Percentiles rank a stretch among this genome's conserved stretches.
These are phyloP conservation scores for Drosophila mojavensis DNA, from an alignment of 1,140 invertebrate species.

Conservation along the genomic window DNA sequence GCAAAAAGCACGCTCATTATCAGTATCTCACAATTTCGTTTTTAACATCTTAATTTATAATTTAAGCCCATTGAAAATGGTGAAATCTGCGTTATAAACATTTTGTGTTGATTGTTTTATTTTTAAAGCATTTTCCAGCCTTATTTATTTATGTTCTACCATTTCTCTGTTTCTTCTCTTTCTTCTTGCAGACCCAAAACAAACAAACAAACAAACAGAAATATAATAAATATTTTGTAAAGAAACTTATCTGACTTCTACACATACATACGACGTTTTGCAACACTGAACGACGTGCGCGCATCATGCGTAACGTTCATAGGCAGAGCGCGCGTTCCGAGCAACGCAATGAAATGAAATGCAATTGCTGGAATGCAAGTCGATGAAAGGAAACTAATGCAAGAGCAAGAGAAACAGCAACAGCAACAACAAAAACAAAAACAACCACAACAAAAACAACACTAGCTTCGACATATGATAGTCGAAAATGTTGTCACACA, in stretches of 20 bases:
- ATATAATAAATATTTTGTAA: background rate
- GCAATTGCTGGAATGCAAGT: slow-evolving; percentile 46
- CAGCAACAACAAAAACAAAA: slow-evolving; percentile 11
- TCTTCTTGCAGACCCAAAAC: slow-evolving; percentile 66
- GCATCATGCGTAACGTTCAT: slow-evolving; percentile 62
- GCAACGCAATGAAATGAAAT: slow-evolving; percentile 59
- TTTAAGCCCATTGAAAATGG: too few relatives aligned
- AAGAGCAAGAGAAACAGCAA: slow-evolving; percentile 22
- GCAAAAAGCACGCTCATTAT: slow-evolving; percentile 18
- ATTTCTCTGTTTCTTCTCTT: slow-evolving; percentile 64
- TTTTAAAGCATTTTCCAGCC: slow-evolving; percentile 41
- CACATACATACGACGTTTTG: slow-evolving; percentile 23
- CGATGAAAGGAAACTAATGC: slow-evolving; percentile 41
- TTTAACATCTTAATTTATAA: too few relatives aligned
- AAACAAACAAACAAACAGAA: slow-evolving; percentile 13
- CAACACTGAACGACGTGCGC: slow-evolving; percentile 54
- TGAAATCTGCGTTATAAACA: too few relatives aligned
- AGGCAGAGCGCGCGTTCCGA: slow-evolving; percentile 48
- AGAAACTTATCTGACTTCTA: slow-evolving; percentile 1
- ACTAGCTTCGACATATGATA: slow-evolving; percentile 12
- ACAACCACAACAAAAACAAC: slow-evolving; percentile 11
- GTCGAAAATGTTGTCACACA: slow-evolving; percentile 68
- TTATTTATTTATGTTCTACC: slow-evolving; percentile 74
- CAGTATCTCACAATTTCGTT: slow-evolving; percentile 4
- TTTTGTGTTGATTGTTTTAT: slow-evolving; percentile 10